These are phyloP conservation scores for Cygnus olor DNA, from an alignment of 2,797 vertebrate genomes.

Conservation along the genomic window DNA sequence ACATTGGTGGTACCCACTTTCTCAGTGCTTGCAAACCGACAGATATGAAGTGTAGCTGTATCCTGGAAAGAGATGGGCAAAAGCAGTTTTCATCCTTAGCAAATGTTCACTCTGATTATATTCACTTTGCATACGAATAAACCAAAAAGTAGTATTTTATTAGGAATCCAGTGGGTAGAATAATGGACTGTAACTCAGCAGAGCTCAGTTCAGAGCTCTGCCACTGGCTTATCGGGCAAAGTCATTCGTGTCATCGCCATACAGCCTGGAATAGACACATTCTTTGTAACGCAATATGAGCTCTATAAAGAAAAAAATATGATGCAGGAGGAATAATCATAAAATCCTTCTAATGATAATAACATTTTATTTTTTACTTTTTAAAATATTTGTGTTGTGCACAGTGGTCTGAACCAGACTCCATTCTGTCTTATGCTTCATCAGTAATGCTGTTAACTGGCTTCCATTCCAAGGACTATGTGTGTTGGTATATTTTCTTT, in stretches of 20 bases:
- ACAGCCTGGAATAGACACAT: not conserved
- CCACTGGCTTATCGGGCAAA: slow-evolving; percentile 7
- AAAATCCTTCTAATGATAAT: not conserved
- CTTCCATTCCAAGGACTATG: not conserved
- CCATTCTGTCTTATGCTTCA: not conserved
- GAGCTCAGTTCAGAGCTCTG: slow-evolving; percentile 7
- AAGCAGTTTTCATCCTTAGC: not conserved
- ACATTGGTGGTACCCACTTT: not conserved
- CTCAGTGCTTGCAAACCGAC: not conserved
- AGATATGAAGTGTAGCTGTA: not conserved
- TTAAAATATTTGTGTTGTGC: not conserved
- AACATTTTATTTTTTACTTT: not conserved
- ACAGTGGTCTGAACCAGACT: not conserved
- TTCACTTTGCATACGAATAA: slow-evolving; percentile 42
- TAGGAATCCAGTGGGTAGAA: slow-evolving; percentile 54
- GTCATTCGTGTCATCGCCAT: not conserved
- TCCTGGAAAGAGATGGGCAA: not conserved
- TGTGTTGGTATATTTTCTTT: not conserved
- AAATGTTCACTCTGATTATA: not conserved
- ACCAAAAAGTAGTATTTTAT: slow-evolving; percentile 46
- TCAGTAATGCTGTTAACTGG: not conserved
- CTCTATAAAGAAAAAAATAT: slow-evolving; percentile 13
- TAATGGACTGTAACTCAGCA: slow-evolving; percentile 61
- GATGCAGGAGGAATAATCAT: not conserved
- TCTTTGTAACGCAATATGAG: not conserved